These are phyloP conservation scores for Drosophila monieri DNA, from an alignment of 2,888 invertebrate genomes.

Conservation along the genomic window DNA sequence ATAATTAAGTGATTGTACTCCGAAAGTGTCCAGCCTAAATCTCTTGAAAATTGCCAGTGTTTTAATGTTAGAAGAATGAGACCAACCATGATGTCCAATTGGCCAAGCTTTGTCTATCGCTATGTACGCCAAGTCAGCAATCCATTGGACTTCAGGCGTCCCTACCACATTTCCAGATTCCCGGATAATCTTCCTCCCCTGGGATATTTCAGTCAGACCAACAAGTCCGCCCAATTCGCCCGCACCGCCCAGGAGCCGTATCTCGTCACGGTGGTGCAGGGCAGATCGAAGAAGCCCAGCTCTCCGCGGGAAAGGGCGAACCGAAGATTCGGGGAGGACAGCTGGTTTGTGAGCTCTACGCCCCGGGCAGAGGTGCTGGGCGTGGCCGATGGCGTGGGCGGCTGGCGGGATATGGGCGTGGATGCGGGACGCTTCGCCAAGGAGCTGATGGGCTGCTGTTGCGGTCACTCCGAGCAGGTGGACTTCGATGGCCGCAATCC, in stretches of 20 bases:
- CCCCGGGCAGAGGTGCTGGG: constrained; percentile 85
- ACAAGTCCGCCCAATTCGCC: not conserved
- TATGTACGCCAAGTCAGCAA: not conserved
- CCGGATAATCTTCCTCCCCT: not conserved
- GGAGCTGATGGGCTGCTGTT: constrained; percentile 96
- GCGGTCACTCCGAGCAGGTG: constrained; percentile 93
- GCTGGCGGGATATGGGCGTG: constrained; percentile 97
- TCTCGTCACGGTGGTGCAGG: constrained; percentile 61
- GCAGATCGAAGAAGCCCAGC: constrained; percentile 36
- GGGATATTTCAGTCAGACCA: not conserved
- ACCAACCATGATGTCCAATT: not conserved
- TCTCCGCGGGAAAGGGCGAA: not conserved
- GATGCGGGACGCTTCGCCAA: constrained; percentile 97
- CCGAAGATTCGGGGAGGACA: constrained; percentile 62
- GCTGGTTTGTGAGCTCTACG: constrained; percentile 60
- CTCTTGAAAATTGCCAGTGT: not conserved
- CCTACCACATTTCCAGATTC: not conserved
- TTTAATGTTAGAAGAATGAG: not conserved
- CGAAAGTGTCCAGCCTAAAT: not conserved
- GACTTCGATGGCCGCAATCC: constrained; percentile 93
- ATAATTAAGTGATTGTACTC: not conserved
- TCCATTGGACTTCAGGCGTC: not conserved
- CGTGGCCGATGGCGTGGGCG: constrained; percentile 98
- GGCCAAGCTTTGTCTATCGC: not conserved
- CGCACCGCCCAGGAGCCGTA: constrained; percentile 29